phyloP scores from a whole-genome alignment of 2,888 invertebrate genomes.

The Bimastos eiseni region DNA sequence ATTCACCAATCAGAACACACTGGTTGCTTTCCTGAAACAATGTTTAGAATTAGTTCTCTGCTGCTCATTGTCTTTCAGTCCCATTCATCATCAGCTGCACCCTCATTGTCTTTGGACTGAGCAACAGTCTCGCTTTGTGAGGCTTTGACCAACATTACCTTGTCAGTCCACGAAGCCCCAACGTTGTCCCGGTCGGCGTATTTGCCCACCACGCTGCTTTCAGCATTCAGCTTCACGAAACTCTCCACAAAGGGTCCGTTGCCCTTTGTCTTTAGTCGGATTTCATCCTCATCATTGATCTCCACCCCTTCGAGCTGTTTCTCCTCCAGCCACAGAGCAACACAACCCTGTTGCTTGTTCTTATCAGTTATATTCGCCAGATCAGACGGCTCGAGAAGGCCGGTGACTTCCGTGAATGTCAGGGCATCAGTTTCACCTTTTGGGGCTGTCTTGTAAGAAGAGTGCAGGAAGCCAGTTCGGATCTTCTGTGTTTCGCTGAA shows the following conservation, averaged over 20 bases:
- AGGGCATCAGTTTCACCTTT: slow-evolving; percentile 53
- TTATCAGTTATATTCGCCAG: slow-evolving; percentile 39
- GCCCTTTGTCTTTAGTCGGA: slow-evolving; percentile 51
- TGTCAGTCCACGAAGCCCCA: slow-evolving; percentile 57
- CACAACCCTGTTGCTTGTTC: slow-evolving; percentile 34
- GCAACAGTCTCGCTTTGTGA: slow-evolving; percentile 27
- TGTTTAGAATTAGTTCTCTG: not conserved
- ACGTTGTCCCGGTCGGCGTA: slow-evolving; percentile 54
- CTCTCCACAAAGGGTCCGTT: slow-evolving; percentile 52
- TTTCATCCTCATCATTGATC: slow-evolving; percentile 46
- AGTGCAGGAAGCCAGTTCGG: slow-evolving; percentile 54
- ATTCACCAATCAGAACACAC: not conserved
- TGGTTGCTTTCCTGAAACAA: not conserved
- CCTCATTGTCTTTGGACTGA: slow-evolving; percentile 44
- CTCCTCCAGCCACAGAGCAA: slow-evolving; percentile 50
- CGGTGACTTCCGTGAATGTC: slow-evolving; percentile 44
- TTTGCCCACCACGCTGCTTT: slow-evolving; percentile 49
- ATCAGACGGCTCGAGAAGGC: slow-evolving; percentile 42
- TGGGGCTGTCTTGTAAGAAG: slow-evolving; percentile 54
- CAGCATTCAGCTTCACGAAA: slow-evolving; percentile 48
- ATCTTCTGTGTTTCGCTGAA: slow-evolving; percentile 57
- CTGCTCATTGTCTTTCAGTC: slow-evolving; percentile 34
- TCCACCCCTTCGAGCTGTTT: slow-evolving; percentile 47
- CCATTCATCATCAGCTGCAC: slow-evolving; percentile 56
- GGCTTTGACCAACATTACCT: slow-evolving; percentile 54